Evolutionary conservation across 2,888 invertebrate genomes (phyloP).

Genomic region (Frankliniella intonsa): DNA sequence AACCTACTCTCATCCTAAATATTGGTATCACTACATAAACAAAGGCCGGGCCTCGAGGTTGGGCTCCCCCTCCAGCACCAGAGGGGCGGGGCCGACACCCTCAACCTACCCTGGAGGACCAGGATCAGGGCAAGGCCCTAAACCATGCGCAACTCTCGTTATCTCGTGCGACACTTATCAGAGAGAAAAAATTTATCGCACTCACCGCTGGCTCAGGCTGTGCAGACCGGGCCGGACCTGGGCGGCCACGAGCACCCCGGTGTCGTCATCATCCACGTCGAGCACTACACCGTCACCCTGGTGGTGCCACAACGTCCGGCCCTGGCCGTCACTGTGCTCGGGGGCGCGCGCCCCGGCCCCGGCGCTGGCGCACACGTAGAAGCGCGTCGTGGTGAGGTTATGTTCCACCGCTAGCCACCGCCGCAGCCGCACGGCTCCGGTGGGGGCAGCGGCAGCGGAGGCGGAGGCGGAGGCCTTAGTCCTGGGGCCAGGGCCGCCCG

Average conservation of each 20-base stretch:
- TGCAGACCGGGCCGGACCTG: too few relatives aligned
- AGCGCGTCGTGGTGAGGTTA: not conserved
- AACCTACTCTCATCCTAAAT: too few relatives aligned
- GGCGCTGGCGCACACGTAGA: not conserved
- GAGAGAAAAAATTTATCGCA: not conserved
- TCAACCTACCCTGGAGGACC: not conserved
- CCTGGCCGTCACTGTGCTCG: not conserved
- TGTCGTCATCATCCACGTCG: not conserved
- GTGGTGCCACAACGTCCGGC: not conserved
- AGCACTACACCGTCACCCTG: not conserved
- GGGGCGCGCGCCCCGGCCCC: not conserved
- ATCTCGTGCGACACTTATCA: not conserved
- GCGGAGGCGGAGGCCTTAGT: too few relatives aligned
- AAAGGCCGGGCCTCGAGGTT: too few relatives aligned
- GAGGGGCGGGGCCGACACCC: too few relatives aligned
- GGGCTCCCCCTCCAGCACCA: too few relatives aligned
- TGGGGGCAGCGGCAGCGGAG: not conserved
- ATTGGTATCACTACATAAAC: too few relatives aligned
- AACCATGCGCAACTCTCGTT: not conserved
- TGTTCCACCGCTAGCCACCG: not conserved
- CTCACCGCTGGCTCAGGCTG: not conserved
- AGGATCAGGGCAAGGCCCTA: not conserved
- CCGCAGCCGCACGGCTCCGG: not conserved
- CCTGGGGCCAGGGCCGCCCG: not conserved
- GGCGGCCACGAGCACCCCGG: not conserved